Percentiles rank a stretch among this genome's conserved stretches.
These are phyloP conservation scores for Sphaerophoria rueppellii DNA, from an alignment of 2,888 invertebrate species.

Conservation along the genomic window DNA sequence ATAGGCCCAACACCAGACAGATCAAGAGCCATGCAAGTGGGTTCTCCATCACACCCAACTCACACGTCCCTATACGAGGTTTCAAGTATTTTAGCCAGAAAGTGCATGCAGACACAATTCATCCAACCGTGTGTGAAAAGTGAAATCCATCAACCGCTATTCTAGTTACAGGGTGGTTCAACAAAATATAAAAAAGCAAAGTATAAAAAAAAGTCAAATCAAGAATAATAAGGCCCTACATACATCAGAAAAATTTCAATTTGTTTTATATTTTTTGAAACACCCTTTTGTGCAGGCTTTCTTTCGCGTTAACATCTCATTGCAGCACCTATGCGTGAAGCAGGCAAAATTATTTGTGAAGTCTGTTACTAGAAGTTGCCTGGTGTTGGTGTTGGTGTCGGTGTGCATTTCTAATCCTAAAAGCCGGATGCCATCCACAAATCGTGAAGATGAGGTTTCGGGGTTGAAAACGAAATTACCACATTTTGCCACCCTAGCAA, in stretches of 20 bases:
- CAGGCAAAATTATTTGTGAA: slow-evolving; percentile 1
- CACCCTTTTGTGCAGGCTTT: slow-evolving; percentile 10
- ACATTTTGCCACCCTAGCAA: slow-evolving; percentile 67
- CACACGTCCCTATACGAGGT: background rate
- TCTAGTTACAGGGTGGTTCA: slow-evolving; percentile 24
- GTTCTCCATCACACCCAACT: slow-evolving; percentile 30
- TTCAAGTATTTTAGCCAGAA: slow-evolving; percentile 24
- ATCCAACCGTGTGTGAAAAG: slow-evolving; percentile 67
- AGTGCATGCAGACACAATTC: slow-evolving; percentile 61
- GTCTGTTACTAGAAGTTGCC: no score
- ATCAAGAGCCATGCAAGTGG: slow-evolving; percentile 68
- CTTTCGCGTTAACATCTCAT: background rate
- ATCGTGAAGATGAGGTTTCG: slow-evolving; percentile 57
- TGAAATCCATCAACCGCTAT: slow-evolving; percentile 70
- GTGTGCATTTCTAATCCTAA: slow-evolving; percentile 69
- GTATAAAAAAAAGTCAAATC: no score
- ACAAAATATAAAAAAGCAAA: no score
- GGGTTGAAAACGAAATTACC: slow-evolving; percentile 71
- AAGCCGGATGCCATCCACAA: slow-evolving; percentile 59
- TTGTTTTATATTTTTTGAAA: background rate
- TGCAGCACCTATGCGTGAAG: slow-evolving; percentile 1
- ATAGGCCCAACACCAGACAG: slow-evolving; percentile 61
- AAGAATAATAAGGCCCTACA: no score
- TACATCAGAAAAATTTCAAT: background rate
- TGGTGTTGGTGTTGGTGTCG: background rate